Evolutionary conservation across 2,888 invertebrate genomes (phyloP).

Genomic region (Andrena fulva): DNA sequence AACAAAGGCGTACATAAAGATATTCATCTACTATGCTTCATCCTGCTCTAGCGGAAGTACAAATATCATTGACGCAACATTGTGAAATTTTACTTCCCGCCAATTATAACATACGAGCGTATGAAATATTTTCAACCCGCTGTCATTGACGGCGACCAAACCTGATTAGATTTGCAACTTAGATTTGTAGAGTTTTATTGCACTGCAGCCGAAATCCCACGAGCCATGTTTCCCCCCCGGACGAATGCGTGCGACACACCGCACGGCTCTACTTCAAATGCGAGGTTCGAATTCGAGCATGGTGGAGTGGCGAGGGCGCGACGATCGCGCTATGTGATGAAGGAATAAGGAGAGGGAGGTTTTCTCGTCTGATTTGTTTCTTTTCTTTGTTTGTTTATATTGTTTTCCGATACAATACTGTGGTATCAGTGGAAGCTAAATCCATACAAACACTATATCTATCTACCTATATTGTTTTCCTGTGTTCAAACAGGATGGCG

Average conservation of each 20-base stretch:
- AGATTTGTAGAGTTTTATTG: not conserved
- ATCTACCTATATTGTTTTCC: no score
- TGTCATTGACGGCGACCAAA: not conserved
- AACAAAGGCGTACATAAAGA: not conserved
- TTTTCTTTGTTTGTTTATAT: no score
- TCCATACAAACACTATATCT: no score
- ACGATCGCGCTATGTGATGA: not conserved
- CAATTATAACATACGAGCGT: not conserved
- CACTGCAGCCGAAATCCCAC: not conserved
- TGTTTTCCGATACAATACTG: no score
- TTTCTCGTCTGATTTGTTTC: no score
- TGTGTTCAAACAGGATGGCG: no score
- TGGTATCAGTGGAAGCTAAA: no score
- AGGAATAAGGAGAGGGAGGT: no score
- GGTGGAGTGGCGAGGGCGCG: conserved; percentile 13
- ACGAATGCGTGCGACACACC: not conserved
- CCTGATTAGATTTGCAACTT: not conserved
- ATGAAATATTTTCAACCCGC: conserved; percentile 5
- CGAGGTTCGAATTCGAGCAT: conserved; percentile 24
- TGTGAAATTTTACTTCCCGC: not conserved
- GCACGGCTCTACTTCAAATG: not conserved
- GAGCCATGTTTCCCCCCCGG: not conserved
- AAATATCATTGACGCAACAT: not conserved
- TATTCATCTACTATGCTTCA: not conserved
- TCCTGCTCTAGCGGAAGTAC: not conserved